A percentile compares a stretch with the other conserved stretches of the same genome.
phyloP scores from a whole-genome alignment of 2,888 invertebrate species.

The Sminthurides aquaticus region DNA sequence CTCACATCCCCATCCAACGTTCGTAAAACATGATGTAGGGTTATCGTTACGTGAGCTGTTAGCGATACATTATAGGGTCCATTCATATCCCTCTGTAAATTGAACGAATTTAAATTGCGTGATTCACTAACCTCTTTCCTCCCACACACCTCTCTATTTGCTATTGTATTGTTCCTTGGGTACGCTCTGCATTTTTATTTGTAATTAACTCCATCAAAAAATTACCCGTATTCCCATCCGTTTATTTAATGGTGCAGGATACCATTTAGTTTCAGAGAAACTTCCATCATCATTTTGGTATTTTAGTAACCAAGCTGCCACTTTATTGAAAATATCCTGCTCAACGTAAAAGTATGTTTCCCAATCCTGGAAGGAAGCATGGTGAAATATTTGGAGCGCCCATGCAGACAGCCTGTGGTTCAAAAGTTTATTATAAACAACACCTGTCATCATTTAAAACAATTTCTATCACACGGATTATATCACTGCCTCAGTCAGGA shows the following conservation, averaged over 20 bases:
- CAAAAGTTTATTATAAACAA: constrained; percentile 13
- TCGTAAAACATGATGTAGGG: constrained; percentile 47
- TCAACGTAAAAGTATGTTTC: constrained; percentile 53
- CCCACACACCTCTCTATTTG: too few relatives aligned
- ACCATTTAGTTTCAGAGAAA: constrained; percentile 42
- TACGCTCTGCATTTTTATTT: too few relatives aligned
- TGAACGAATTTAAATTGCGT: neutral
- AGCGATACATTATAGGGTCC: constrained; percentile 47
- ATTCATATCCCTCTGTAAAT: constrained; percentile 19
- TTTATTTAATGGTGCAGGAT: constrained; percentile 42
- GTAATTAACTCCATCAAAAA: too few relatives aligned
- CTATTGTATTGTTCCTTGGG: too few relatives aligned
- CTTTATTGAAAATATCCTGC: constrained; percentile 47
- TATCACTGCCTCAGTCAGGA: too few relatives aligned
- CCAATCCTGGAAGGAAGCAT: constrained; percentile 53
- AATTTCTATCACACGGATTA: too few relatives aligned
- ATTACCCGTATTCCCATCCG: constrained; percentile 42
- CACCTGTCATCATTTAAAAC: too few relatives aligned
- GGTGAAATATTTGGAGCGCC: constrained; percentile 49
- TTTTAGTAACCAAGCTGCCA: constrained; percentile 46
- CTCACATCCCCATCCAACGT: constrained; percentile 46
- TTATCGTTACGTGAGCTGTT: constrained; percentile 53
- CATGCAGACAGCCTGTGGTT: constrained; percentile 52
- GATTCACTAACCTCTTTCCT: too few relatives aligned
- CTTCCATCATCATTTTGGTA: constrained; percentile 46